Evolutionary conservation across 2,888 invertebrate genomes (phyloP), one percentile per base, ranked within the genome.

Genomic region (Pyrrhia umbra): DNA sequence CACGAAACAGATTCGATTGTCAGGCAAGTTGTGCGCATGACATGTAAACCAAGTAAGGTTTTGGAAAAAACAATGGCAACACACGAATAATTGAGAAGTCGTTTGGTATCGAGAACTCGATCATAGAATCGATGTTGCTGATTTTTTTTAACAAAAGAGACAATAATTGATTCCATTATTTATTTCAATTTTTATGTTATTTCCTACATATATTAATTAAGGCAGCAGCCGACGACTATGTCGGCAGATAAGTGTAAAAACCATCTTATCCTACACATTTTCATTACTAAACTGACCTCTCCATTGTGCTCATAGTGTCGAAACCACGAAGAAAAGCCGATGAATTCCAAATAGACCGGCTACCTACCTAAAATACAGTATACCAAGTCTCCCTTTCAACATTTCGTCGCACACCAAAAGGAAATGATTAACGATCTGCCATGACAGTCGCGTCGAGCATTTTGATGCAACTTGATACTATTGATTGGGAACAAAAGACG

Each of bases 381-480:
- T 21, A 43, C 18, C 27, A 30, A 70, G 30, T 34, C 34, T 23
- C 45, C 55, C 55, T 42, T 55, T 55, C 50, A 30, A 52, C 67
- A 42, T 46, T 50, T 52, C 57, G 18, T 50, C 54, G 54, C 58
- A 65, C 59, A 69, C 49, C 51, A 74, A 86, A 83, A 83, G 82
- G 81, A 81, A 85, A 89, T 90, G 89, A 91, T 90, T 89, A 88
- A 91, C 85, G 90, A 89, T 54, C 75, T 66, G 69, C 81, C 69
- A 75, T 83, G 90, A 86, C 90, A 88, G 86, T 81, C 49, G 49
- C 73, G 62, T 61, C 80, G 82, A 84, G 73, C 79, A 79, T 81
- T 83, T 83, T 74, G 79, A 81, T 80, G 88, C 84, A 89, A 90
- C 87, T 85, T 82, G 84, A 89, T 86, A 88, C 86, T 82, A 85